Evolutionary conservation across 2,888 invertebrate species (phyloP), one percentile per base, ranked within the genome.

Genomic region (Drosophila seclusa): DNA sequence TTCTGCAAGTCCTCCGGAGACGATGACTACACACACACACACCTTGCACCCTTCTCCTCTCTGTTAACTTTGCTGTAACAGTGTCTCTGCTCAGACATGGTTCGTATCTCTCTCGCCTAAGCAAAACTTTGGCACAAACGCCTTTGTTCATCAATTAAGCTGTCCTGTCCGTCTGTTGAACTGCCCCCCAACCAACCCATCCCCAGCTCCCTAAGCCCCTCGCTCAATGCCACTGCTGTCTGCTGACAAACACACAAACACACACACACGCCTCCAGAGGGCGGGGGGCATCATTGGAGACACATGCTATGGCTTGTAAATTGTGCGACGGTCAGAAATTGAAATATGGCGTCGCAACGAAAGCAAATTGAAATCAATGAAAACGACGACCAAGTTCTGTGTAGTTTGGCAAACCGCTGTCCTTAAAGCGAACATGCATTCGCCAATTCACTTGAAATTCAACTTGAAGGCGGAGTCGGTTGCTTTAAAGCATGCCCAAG

Each of bases 91-190:
- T 48, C 69, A 68, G 79, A 74, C 87, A 67, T 62, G 66, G 70
- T 27, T 61, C 68, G 64, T 61, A 68, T 72, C 80, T 79, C 64
- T 67, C 72, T 79, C 67, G 78, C 48, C 76, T 61, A 70, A 76
- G 88, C 73, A 80, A 73, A 87, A 87, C 76, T 82, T 87, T 85
- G 83, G 73, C 62, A 85, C 81, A 86, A 87, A 87, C 87, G 87
- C 88, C 90, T 87, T 87, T 88, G 90, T 89, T 89, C 87, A 87
- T 87, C 89, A 89, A 89, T 89, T 86, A 89, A 89, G 83, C 83
- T 88, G 90, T 78, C 79, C 86, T 77, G 87, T 78, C 76, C 70
- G 80, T 81, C 82, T 71, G 76, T 38, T 57, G 50, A 72, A 64
- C 77, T 59, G 53, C 61, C 18, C 21, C 54, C 29, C 34, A 48